These are phyloP conservation scores for Chrysopilus asiliformis DNA, from an alignment of 2,888 invertebrate genomes.

Conservation along the genomic window DNA sequence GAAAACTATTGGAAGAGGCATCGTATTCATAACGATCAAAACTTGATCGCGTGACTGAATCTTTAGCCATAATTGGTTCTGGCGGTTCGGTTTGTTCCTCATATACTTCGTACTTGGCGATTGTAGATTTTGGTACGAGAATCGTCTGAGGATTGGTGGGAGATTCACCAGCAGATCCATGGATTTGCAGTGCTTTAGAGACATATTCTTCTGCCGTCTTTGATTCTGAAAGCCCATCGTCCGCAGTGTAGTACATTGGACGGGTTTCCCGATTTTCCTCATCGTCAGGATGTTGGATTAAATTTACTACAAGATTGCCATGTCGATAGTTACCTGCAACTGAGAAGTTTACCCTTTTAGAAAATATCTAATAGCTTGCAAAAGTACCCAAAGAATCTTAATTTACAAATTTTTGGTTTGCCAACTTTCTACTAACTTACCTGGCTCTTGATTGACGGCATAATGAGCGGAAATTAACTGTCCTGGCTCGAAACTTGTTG, in stretches of 20 bases:
- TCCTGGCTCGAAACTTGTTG: slow-evolving; percentile 21
- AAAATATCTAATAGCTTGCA: not conserved
- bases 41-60: slow-evolving; percentile 6
- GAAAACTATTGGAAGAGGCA: slow-evolving; percentile 8
- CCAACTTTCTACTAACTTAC: slow-evolving; percentile 6
- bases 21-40: slow-evolving; percentile 24
- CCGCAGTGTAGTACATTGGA: not conserved
- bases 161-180: slow-evolving; percentile 17
- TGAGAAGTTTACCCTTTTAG: not conserved
- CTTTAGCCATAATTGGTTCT: slow-evolving; percentile 12
- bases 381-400: not conserved
- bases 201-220: slow-evolving; percentile 34
- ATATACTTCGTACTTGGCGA: slow-evolving; percentile 13
- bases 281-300: slow-evolving; percentile 25
- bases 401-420: not conserved
- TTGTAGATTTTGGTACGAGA: slow-evolving; percentile 4
- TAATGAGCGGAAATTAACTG: slow-evolving; percentile 15
- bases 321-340: slow-evolving; percentile 16
- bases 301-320: slow-evolving; percentile 28
- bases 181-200: slow-evolving; percentile 31
- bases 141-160: not conserved
- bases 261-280: slow-evolving; percentile 1
- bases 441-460: slow-evolving; percentile 16
- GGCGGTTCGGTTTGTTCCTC: slow-evolving; percentile 13
- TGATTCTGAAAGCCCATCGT: slow-evolving; percentile 17